Conservation (phyloP, 2,888 invertebrate species). For the Platerodrilus igneus region DNA sequence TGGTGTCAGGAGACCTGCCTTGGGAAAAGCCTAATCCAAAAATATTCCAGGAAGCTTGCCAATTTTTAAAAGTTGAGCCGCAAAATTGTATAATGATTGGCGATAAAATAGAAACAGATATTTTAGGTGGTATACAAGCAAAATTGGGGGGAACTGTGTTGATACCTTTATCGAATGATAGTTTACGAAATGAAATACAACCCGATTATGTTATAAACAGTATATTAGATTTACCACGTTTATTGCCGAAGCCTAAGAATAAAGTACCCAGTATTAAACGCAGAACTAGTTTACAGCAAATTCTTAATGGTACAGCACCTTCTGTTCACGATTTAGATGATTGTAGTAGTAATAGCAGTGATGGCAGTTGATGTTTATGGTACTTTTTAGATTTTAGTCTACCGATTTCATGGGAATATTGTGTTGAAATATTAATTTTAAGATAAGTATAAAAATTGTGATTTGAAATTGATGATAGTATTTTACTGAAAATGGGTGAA, state of each 20-base stretch:
- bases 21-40: constrained; percentile 82
- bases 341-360: constrained; percentile 49
- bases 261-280: constrained; percentile 35
- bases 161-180: constrained; percentile 59
- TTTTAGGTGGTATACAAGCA: constrained; percentile 75
- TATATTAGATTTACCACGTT: constrained; percentile 58
- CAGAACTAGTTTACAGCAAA: constrained; percentile 21
- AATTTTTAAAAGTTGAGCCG: constrained; percentile 68
- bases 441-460: too few species aligned
- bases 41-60: constrained; percentile 79
- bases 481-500: too few species aligned
- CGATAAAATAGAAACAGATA: constrained; percentile 84
- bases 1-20: constrained; percentile 78
- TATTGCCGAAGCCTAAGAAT: constrained; percentile 55
- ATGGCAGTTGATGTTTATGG: constrained; percentile 52
- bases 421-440: too few species aligned
- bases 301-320: constrained; percentile 25
- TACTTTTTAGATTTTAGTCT: too few species aligned
- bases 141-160: constrained; percentile 72
- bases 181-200: constrained; percentile 44
- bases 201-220: constrained; percentile 65
- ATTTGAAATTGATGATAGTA: too few species aligned
- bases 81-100: constrained; percentile 80
- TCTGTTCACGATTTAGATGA: constrained; percentile 44
- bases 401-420: too few species aligned